A percentile compares a stretch with the other conserved stretches of the same genome.
Conservation (phyloP, 2,888 invertebrate species). For the Poecilobothrus nobilitatus region DNA sequence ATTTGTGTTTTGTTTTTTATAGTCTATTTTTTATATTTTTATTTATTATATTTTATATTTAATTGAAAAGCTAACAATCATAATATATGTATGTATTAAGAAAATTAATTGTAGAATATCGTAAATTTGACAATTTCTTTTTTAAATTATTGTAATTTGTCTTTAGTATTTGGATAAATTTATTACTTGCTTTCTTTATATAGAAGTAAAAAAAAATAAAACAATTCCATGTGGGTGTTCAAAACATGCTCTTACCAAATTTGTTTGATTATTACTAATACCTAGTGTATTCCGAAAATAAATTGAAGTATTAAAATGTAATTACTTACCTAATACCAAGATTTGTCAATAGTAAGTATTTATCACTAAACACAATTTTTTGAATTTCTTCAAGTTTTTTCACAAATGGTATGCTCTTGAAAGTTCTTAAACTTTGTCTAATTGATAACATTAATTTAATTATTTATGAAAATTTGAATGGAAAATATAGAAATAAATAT, state of each 20-base stretch:
- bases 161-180: not conserved
- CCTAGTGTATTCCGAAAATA: too few species aligned
- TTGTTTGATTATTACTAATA: not conserved
- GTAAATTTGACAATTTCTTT: too few species aligned
- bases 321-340: conserved; percentile 3
- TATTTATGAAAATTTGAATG: not conserved
- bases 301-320: too few species aligned
- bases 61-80: too few species aligned
- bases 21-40: too few species aligned
- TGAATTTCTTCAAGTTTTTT: not conserved
- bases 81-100: too few species aligned
- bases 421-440: not conserved
- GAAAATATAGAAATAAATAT: not conserved
- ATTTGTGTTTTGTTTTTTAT: too few species aligned
- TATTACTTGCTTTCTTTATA: not conserved
- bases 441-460: not conserved
- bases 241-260: conserved; percentile 4
- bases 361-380: not conserved
- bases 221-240: not conserved
- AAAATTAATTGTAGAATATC: too few species aligned
- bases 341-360: not conserved
- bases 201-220: not conserved
- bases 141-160: too few species aligned
- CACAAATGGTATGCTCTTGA: not conserved
- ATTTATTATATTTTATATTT: too few species aligned